phyloP scores from a whole-genome alignment of 2,888 invertebrate genomes.

The Chelonus formosanus region DNA sequence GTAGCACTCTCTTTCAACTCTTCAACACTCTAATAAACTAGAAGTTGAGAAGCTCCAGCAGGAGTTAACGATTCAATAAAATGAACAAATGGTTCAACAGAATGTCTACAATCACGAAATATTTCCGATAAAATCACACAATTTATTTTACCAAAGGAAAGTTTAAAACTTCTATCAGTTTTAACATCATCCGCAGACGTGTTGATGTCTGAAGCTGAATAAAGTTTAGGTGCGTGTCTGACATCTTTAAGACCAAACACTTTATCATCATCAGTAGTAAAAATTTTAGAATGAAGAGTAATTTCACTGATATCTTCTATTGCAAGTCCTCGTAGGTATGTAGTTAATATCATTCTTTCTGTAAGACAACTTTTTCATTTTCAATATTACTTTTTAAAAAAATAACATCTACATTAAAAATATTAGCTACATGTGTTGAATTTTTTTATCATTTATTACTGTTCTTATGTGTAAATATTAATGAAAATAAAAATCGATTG shows the following conservation, averaged over 20 bases:
- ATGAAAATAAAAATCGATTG: no score
- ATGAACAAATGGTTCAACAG: slow-evolving; percentile 67
- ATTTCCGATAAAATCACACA: slow-evolving; percentile 75
- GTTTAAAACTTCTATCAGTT: slow-evolving; percentile 76
- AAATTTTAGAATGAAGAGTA: slow-evolving; percentile 80
- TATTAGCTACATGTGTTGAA: no score
- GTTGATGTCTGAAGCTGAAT: slow-evolving; percentile 65
- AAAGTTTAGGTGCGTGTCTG: slow-evolving; percentile 71
- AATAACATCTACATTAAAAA: no score
- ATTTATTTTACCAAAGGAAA: slow-evolving; percentile 77
- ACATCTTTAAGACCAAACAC: slow-evolving; percentile 83
- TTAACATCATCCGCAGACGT: slow-evolving; percentile 65
- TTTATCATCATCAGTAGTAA: slow-evolving; percentile 82
- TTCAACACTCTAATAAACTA: slow-evolving; percentile 61
- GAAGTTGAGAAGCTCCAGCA: slow-evolving; percentile 35
- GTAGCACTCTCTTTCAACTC: slow-evolving; percentile 67
- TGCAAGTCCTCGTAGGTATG: slow-evolving; percentile 73
- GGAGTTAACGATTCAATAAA: slow-evolving; percentile 35
- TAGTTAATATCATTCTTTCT: slow-evolving; percentile 78
- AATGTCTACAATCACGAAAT: slow-evolving; percentile 73
- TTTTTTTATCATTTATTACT: no score
- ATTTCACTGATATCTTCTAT: slow-evolving; percentile 79
- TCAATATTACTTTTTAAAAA: no score
- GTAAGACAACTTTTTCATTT: no score
- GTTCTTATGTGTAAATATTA: no score